Percentiles rank a stretch among this genome's conserved stretches.
phyloP scores from a whole-genome alignment of 2,797 vertebrate species.

The Sciurus carolinensis region DNA sequence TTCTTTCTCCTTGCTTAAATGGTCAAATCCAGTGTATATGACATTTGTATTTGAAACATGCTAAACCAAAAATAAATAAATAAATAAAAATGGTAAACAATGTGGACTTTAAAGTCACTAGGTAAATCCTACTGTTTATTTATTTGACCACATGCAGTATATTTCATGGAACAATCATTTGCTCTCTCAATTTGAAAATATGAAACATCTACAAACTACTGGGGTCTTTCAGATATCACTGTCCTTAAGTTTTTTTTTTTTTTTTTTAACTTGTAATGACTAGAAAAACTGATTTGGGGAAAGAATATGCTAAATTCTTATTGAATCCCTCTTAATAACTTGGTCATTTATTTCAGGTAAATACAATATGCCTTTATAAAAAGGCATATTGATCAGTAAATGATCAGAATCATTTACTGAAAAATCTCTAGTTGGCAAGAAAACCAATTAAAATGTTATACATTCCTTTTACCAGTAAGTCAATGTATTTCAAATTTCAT shows the following conservation, averaged over 20 bases:
- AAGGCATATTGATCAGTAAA: not conserved
- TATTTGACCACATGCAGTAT: not conserved
- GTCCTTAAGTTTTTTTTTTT: not conserved
- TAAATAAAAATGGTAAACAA: not conserved
- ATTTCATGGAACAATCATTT: not conserved
- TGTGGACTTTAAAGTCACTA: not conserved
- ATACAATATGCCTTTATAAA: not conserved
- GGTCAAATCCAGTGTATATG: not conserved
- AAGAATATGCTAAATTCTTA: not conserved
- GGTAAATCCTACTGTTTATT: not conserved
- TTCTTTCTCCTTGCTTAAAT: not conserved
- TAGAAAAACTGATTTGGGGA: not conserved
- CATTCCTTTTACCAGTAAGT: not conserved
- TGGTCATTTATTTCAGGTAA: slow-evolving; percentile 20
- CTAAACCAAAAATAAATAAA: not conserved
- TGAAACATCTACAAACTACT: not conserved
- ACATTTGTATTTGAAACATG: not conserved
- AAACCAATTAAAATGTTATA: slow-evolving; percentile 32
- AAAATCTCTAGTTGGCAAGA: slow-evolving; percentile 4
- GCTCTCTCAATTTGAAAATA: not conserved
- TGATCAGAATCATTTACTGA: not conserved
- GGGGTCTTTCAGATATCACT: not conserved
- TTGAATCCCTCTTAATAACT: not conserved
- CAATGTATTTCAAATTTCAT: not conserved
- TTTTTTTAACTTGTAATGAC: not conserved